Evolutionary conservation across 2,888 invertebrate genomes (phyloP).

Genomic region (Auanema freiburgensis): DNA sequence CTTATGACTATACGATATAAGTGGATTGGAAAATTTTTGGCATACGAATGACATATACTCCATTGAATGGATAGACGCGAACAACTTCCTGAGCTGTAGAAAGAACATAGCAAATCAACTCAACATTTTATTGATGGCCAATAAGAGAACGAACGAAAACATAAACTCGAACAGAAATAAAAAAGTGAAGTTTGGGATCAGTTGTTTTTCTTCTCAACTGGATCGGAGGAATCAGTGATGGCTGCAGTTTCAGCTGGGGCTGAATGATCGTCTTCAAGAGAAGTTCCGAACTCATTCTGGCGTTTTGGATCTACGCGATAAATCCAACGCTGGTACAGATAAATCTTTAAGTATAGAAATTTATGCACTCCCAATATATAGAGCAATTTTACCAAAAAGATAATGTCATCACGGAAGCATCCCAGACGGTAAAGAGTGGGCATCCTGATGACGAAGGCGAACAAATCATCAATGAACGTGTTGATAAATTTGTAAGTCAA

Average conservation of each 20-base stretch:
- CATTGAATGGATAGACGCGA: too few relatives aligned
- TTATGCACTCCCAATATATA: not conserved
- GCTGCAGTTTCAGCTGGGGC: constrained; percentile 12
- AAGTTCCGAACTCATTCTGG: constrained; percentile 97
- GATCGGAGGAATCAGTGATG: not conserved
- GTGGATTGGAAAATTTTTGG: too few relatives aligned
- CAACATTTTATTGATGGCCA: too few relatives aligned
- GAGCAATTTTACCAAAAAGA: constrained; percentile 81
- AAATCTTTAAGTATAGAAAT: constrained; percentile 66
- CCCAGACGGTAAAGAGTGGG: constrained; percentile 93
- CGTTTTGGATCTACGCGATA: constrained; percentile 93
- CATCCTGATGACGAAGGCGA: constrained; percentile 99
- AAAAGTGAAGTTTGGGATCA: too few relatives aligned
- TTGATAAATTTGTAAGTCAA: constrained; percentile 98
- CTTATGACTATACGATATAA: too few relatives aligned
- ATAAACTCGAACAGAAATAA: too few relatives aligned
- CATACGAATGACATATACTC: too few relatives aligned
- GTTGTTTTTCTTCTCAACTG: too few relatives aligned
- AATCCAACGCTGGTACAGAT: constrained; percentile 96
- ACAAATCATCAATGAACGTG: constrained; percentile 99
- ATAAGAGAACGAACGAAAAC: too few relatives aligned
- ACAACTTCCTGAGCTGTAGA: too few relatives aligned
- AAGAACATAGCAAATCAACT: too few relatives aligned
- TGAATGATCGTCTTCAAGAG: constrained; percentile 73
- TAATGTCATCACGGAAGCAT: constrained; percentile 96